Base-by-base conservation (phyloP, 2,797 vertebrate genomes). In the Kryptolebias ocellatus region DNA sequence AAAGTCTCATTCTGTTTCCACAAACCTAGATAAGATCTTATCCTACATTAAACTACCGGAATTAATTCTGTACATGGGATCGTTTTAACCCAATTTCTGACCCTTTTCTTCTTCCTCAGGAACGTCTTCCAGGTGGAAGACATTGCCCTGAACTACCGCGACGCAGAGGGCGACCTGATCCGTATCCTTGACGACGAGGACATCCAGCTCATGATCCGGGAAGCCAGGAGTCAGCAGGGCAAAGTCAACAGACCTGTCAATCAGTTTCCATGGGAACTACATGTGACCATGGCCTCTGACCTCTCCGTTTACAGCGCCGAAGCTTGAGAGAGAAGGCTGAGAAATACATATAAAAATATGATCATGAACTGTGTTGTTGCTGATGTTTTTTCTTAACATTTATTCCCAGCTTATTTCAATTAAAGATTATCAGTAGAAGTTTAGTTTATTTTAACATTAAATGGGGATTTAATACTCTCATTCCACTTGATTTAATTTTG, bases 241-340 rank as follows among this genome's bases (percentile, higher is more conserved):
- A 67, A 72, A 31, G 78, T 89, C 72, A 89, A 87, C 24, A 87
- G 92, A 16, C 93, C 94, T 0, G 79, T 93, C 75, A 95, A 94
- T 85, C 93, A 94, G 87, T 98, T 95, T 70, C 87, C 94, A 0
- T 99, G 97, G 97, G 95, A 96, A 74, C 80, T 99, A 64, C 90
- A 96, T 0, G 78, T 97, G 66, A 96, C 95, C 55, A 74, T 91
- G 75, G 54, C 86, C 67, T 93, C 94, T 5, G 92, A 98, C 80
- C 77, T 96, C 20, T 85, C 81, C 0, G 93, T 96, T 67, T 98
- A 99, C 83, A 95, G 89, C 79, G 88, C 87, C 0, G 90, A 87
- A 29, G 86, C 90, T 16, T 94, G 74, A 90, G 57, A 47, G 0
- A 4, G 1, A 16, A 64, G 16, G 37, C 6, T n/a, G n/a, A 28